phyloP scores from a whole-genome alignment of 35 echinoderm and acorn worm genomes.

The Heliocidaris erythrogramma region DNA sequence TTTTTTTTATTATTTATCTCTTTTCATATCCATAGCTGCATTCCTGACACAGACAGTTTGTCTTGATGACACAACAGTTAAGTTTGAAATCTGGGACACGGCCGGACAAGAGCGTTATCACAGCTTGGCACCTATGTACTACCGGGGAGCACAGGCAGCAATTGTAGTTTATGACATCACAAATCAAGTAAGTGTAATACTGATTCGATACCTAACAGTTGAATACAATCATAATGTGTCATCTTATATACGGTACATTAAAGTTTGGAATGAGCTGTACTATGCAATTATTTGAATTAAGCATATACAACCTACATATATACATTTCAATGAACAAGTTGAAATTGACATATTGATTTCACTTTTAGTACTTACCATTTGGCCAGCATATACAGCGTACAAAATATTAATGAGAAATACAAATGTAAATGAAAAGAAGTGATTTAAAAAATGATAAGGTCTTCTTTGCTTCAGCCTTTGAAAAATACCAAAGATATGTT shows the following conservation, averaged over 20 bases:
- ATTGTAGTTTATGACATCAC: slow-evolving; percentile 99
- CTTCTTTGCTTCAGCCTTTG: too few species aligned
- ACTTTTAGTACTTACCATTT: too few species aligned
- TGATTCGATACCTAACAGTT: too few species aligned
- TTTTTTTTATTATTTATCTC: background rate
- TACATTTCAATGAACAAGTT: background rate
- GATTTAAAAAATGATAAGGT: too few species aligned
- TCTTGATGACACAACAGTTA: slow-evolving; percentile 96
- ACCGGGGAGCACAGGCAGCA: slow-evolving; percentile 96
- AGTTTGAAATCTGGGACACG: slow-evolving; percentile 99
- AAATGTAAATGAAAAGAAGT: too few species aligned
- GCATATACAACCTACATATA: background rate
- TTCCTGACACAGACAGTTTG: slow-evolving; percentile 99
- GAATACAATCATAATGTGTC: background rate
- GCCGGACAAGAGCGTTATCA: slow-evolving; percentile 99
- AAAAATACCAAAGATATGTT: too few species aligned
- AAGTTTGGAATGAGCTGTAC: background rate
- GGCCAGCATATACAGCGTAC: too few species aligned
- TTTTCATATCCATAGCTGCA: slow-evolving; percentile 65
- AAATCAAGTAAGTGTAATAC: slow-evolving; percentile 92
- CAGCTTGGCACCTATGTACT: slow-evolving; percentile 99
- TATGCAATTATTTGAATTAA: background rate
- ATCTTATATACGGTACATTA: background rate
- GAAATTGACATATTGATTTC: too few species aligned
- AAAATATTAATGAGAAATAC: too few species aligned